Conservation (phyloP, 2,113 vertebrate genomes). For the Oryzias melastigma region DNA sequence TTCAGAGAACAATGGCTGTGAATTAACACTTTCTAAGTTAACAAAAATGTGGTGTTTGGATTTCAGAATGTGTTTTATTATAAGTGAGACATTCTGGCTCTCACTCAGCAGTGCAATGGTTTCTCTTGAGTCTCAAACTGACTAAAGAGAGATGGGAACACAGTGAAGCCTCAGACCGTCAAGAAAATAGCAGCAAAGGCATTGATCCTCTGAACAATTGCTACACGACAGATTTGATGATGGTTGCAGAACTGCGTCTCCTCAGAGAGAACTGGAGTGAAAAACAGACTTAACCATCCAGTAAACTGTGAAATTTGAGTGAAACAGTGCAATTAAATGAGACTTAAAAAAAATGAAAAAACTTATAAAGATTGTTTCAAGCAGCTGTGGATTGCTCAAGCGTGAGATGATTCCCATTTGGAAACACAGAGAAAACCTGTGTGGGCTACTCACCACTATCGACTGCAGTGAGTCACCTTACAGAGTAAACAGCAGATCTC, state of each 20-base stretch:
- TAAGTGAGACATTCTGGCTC: constrained; percentile 18
- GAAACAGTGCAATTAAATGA: constrained; percentile 6
- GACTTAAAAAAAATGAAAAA: not conserved
- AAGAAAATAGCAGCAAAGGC: constrained; percentile 51
- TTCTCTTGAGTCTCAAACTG: constrained; percentile 17
- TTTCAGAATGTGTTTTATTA: constrained; percentile 18
- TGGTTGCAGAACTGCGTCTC: constrained; percentile 51
- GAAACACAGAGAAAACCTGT: constrained; percentile 34
- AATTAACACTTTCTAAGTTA: too few relatives aligned
- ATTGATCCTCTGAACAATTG: constrained; percentile 64
- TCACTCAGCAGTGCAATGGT: constrained; percentile 1
- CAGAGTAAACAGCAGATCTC: constrained; percentile 57
- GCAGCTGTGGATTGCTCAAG: constrained; percentile 13
- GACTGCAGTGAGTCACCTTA: constrained; percentile 66
- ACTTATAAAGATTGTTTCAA: constrained; percentile 15
- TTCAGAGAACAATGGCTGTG: too few relatives aligned
- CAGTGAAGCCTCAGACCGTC: constrained; percentile 32
- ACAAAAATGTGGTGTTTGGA: constrained; percentile 6
- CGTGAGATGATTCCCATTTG: constrained; percentile 47
- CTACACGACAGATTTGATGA: constrained; percentile 69
- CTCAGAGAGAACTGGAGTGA: constrained; percentile 30
- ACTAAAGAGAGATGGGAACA: constrained; percentile 24
- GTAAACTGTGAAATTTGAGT: constrained; percentile 13
- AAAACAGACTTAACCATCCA: constrained; percentile 21
- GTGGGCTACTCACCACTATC: constrained; percentile 45